Evolutionary conservation across 1,140 invertebrate genomes (phyloP), one percentile per base, ranked within the genome.

Genomic region (Trichogramma pretiosum): DNA sequence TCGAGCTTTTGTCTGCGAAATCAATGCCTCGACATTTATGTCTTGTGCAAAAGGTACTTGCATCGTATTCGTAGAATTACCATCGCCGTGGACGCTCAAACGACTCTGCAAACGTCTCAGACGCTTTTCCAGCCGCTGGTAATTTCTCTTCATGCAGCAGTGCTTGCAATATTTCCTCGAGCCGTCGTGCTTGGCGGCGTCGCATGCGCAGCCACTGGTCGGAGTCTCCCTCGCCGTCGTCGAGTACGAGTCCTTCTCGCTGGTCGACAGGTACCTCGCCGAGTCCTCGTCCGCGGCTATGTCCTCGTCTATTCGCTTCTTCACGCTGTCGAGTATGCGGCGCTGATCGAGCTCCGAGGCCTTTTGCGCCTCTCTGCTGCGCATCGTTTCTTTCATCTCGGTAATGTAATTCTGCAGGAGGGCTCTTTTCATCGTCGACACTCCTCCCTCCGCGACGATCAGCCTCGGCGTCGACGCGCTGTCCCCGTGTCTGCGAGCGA

Each of bases 381-480:
- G 42, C 3, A 46, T 33, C 13, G 46, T 50, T 24, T 50, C 48
- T 19, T 36, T 51, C 2, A 46, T 39, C 14, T 51, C 44, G 14
- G 38, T 46, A n/a, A 42, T 46, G 22, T 46, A 51, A 8, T 51
- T 37, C 9, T 51, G 43, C 7, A 51, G 26, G 3, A 51, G 21
- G 14, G 42, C 42, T 17, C 34, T 51, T 26, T 42, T 46, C 8
- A 21, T n/a, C 16, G 36, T 8, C 36, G n/a, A 14, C 5, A 11
- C 33, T 8, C 16, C 33, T 4, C 5, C 16, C 11, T 11, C n/a
- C 5, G 5, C 10, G 33, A 34, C 26, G 26, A 13, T 30, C 8
- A 13, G 26, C 13, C 26, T 30, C 26, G 9, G 10, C 33, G 33
- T 16, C 33, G 16, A 16, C 4, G 8, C 11, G 33, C 33, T n/a